Percentiles rank a stretch among this genome's conserved stretches.
phyloP scores from a whole-genome alignment of 2,113 vertebrate species.

The Axis porcinus region DNA sequence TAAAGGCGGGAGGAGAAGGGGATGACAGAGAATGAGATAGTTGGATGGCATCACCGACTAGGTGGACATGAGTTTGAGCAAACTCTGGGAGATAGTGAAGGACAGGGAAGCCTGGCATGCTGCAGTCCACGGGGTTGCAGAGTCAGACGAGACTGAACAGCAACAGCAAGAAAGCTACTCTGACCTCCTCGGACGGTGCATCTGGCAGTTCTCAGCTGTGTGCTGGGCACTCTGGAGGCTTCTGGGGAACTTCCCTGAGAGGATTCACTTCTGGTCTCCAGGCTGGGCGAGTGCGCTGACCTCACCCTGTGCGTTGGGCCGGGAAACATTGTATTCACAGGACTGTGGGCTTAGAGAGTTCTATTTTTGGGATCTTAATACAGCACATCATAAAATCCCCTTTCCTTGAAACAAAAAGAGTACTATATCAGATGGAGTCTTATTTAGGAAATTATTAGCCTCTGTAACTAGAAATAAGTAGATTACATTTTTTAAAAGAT shows the following conservation, averaged over 20 bases:
- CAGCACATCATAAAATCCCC: neutral
- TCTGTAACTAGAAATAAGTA: constrained; percentile 35
- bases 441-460: constrained; percentile 13
- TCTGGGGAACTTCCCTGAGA: neutral
- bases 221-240: fast-evolving
- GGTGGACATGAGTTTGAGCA: neutral
- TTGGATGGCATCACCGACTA: neutral
- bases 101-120: neutral
- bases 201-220: no score
- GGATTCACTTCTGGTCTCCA: neutral
- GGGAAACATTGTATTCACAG: neutral
- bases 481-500: constrained; percentile 63
- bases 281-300: neutral
- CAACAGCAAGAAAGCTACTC: neutral
- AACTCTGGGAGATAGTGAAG: neutral
- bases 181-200: neutral
- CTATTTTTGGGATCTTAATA: neutral
- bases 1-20: neutral
- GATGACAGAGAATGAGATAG: neutral
- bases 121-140: neutral
- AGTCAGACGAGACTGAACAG: neutral
- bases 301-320: neutral
- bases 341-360: neutral
- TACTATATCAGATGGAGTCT: neutral
- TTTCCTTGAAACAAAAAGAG: constrained; percentile 17